Evolutionary conservation across 2,797 vertebrate genomes (phyloP).

Genomic region (Anguilla megastoma): DNA sequence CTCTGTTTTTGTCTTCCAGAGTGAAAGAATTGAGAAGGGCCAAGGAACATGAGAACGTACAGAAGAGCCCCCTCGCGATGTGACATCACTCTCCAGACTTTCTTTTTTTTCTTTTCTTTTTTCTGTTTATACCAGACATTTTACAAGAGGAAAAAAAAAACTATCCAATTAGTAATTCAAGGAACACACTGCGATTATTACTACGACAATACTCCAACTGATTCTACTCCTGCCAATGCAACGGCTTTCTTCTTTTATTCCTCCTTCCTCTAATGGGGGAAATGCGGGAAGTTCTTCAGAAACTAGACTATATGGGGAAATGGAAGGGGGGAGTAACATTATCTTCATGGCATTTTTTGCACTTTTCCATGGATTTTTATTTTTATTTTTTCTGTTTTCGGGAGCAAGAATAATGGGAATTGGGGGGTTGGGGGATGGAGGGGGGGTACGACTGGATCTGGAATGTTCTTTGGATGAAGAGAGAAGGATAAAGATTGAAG

Average conservation of each 20-base stretch:
- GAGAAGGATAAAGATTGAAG: constrained; percentile 45
- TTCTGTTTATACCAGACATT: constrained; percentile 97
- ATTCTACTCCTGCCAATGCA: constrained; percentile 66
- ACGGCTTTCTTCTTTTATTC: constrained; percentile 55
- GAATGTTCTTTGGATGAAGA: constrained; percentile 51
- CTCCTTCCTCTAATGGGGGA: constrained; percentile 67
- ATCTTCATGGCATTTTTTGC: constrained; percentile 81
- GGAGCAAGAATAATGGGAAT: constrained; percentile 47
- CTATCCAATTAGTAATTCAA: constrained; percentile 61
- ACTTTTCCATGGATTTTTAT: constrained; percentile 79
- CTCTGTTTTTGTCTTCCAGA: constrained; percentile 84
- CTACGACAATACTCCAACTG: constrained; percentile 58
- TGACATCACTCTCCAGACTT: constrained; percentile 96
- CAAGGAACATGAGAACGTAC: constrained; percentile 98
- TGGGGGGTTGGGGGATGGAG: constrained; percentile 35
- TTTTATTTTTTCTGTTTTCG: constrained; percentile 50
- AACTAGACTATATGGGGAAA: constrained; percentile 70
- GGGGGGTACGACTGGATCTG: constrained; percentile 47
- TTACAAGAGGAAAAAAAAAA: constrained; percentile 78
- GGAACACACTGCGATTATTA: constrained; percentile 69
- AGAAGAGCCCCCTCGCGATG: constrained; percentile 94
- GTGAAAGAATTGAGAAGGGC: constrained; percentile 99
- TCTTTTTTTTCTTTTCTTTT: constrained; percentile 79
- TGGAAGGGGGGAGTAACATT: constrained; percentile 63
- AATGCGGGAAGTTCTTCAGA: constrained; percentile 75